phyloP scores from a whole-genome alignment of 2,113 vertebrate species.

The Grammomys surdaster region DNA sequence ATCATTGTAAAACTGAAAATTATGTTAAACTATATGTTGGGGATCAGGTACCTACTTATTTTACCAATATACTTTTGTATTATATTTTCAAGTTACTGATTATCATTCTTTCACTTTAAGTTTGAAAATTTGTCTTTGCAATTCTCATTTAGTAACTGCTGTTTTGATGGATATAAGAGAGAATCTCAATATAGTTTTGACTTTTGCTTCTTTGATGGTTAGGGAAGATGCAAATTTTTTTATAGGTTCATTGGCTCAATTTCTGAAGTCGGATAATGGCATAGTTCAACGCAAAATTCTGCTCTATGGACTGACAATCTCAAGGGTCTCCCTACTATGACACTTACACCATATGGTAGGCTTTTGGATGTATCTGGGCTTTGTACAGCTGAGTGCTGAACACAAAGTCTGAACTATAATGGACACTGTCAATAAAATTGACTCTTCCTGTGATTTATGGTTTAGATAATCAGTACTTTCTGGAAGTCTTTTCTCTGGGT shows the following conservation, averaged over 20 bases:
- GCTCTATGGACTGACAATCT: neutral
- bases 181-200: neutral
- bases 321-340: neutral
- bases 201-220: neutral
- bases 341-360: fast-evolving
- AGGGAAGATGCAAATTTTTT: no score
- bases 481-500: constrained; percentile 27
- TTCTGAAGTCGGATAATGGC: neutral
- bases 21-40: neutral
- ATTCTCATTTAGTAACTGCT: neutral
- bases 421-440: neutral
- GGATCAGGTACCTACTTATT: neutral
- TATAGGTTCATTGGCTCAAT: neutral
- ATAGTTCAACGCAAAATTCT: neutral
- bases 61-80: neutral
- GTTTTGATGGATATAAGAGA: neutral
- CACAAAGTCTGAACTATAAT: neutral
- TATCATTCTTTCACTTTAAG: neutral
- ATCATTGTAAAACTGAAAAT: neutral
- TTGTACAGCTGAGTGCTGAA: neutral
- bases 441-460: constrained; percentile 3
- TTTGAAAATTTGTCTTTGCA: neutral
- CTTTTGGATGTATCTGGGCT: neutral
- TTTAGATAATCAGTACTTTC: constrained; percentile 32
- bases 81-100: neutral